Evolutionary conservation across 2,888 invertebrate genomes (phyloP), one percentile per base, ranked within the genome.

Genomic region (Hypsopygia costalis): DNA sequence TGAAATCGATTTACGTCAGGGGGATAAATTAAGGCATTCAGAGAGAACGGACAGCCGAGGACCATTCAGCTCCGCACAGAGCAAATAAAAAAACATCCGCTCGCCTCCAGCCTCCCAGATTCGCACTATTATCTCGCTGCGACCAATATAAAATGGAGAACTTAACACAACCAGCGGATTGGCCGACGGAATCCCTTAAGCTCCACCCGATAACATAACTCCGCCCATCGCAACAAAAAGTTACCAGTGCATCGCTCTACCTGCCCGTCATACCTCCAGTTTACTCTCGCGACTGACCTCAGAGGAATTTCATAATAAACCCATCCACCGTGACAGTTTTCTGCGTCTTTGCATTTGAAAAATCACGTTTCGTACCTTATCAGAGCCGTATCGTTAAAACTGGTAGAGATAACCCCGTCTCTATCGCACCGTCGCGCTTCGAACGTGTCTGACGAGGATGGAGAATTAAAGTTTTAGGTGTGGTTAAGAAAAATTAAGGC

Each of bases 41-140:
- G 49, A 61, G 74, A 67, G 65, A 74, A 67, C 69, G 63, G 71
- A 65, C 64, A 58, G 64, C 54, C 62, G 51, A 56, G 71, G 69
- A 59, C 73, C 75, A 82, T 80, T 81, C 80, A 69, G 62, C 61
- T 55, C 60, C 51, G 55, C 55, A 66, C 64, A 63, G 60, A 64
- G 73, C 79, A 82, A 81, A 81, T 79, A 82, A 79, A 78, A 79
- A 77, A 78, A 66, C 67, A 65, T 66, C 68, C 67, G 58, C 62
- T 58, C 60, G 62, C 68, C 74, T 69, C 76, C 87, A 87, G 87
- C 86, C 85, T 87, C 88, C 80, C 70, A 81, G 77, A 82, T 87
- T 83, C 81, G 86, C 85, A 81, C 75, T 78, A 80, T 82, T 81
- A 85, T 86, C 87, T 86, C 77, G 55, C 48, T 39, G 39, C 63